Base-by-base conservation (phyloP, 2,888 invertebrate species). In the Ophioninae sp. region DNA sequence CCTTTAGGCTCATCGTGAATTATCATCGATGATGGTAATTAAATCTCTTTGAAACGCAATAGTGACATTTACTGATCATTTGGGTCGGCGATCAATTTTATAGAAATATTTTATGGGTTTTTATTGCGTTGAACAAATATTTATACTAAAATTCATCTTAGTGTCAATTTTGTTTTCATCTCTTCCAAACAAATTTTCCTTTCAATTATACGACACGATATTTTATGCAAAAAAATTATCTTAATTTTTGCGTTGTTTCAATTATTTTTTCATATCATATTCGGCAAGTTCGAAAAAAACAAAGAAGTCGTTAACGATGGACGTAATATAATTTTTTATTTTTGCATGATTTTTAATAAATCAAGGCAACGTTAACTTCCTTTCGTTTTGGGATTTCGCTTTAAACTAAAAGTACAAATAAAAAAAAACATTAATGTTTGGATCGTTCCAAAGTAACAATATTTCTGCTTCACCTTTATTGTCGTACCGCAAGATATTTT, bases 1-100 rank as follows among this genome's bases (percentile, higher is more conserved):
- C 85, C 85, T 6, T 59, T 59, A 59, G 59, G 20, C 86, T 86
- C 87, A 86, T 87, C 85, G 85, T 86, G 37, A 89, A 88, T 88
- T 87, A 88, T 89, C 87, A 87, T 82, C 86, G 81, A 74, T 30
- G 30, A 30, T 82, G 84, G 86, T 87, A 87, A 89, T 88, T 88
- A 86, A 88, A 87, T 78, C 83, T 83, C 37, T 77, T 30, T 2
- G 39, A 51, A 9, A 22, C 39, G 41, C 51, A 20, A 30, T 64
- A 8, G n/a, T 59, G 20, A 59, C 22, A n/a, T 22, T 59, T 59
- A 59, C 10, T 20, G 0, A 22, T 59, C 22, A 20, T 22, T 51
- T 17, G 51, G 13, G 10, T 51, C 51, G 51, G 6, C 51, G 51
- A 13, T 51, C 17, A 6, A 51, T 51, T 51, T 17, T 51, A 10